Evolutionary conservation across 2,113 vertebrate genomes (phyloP).

Genomic region (Elachura formosa): DNA sequence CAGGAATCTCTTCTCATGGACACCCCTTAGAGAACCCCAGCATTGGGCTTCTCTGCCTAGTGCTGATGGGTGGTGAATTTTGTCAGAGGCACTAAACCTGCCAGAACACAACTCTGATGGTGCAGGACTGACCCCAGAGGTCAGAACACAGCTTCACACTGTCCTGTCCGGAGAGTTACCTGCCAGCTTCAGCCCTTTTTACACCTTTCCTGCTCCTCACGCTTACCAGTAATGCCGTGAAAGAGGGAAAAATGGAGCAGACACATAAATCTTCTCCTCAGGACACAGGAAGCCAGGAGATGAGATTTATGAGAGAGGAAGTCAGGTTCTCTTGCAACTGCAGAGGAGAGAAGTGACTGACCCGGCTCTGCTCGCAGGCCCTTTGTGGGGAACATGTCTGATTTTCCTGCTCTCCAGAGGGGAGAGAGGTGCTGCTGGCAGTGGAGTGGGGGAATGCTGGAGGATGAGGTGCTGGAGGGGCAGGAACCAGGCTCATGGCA

Average conservation of each 20-base stretch:
- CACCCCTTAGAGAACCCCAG: neutral
- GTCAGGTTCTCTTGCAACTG: neutral
- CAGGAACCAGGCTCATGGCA: neutral
- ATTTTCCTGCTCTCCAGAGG: neutral
- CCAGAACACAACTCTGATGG: neutral
- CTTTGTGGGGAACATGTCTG: neutral
- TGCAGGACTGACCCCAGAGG: neutral
- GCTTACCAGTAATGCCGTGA: neutral
- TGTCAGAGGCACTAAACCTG: neutral
- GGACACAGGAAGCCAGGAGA: neutral
- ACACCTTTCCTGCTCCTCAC: neutral
- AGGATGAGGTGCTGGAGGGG: neutral
- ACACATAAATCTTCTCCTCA: conserved; percentile 43
- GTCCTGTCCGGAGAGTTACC: neutral
- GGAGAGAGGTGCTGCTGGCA: neutral
- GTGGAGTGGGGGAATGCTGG: neutral
- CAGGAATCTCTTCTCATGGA: neutral
- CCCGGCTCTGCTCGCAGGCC: neutral
- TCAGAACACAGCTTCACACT: neutral
- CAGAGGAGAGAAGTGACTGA: neutral
- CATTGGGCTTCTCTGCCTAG: neutral
- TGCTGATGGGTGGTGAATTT: neutral
- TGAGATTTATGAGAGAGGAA: conserved; percentile 47
- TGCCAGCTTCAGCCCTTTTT: neutral
- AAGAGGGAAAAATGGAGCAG: conserved; percentile 24